A percentile compares a stretch with the other conserved stretches of the same genome.
Evolutionary conservation across 2,888 invertebrate species (phyloP).

Genomic region (Macrophya annulata): DNA sequence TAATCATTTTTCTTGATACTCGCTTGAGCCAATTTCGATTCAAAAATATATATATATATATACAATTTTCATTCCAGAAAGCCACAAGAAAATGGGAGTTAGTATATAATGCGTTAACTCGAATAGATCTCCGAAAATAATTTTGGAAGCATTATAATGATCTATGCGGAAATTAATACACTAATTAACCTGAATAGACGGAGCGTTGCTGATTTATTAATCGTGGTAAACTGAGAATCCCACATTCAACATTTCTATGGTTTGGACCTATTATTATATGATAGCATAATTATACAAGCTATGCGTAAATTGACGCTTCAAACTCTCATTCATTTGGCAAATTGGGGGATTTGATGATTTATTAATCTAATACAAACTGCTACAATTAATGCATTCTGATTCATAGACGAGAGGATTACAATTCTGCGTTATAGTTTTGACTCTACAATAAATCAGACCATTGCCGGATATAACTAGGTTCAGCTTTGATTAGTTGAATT

Average conservation of each 20-base stretch:
- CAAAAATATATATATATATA: neutral
- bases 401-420: neutral
- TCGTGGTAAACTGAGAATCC: conserved; percentile 10
- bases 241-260: neutral
- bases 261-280: neutral
- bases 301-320: neutral
- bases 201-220: neutral
- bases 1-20: neutral
- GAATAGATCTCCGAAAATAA: neutral
- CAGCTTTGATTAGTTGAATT: neutral
- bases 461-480: too few species aligned
- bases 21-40: neutral
- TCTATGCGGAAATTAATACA: neutral
- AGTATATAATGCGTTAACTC: neutral
- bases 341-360: conserved; percentile 1
- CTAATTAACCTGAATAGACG: conserved; percentile 3
- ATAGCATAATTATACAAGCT: neutral
- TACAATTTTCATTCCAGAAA: neutral
- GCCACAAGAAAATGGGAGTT: neutral
- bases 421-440: neutral
- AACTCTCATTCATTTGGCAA: neutral
- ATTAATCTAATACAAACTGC: neutral
- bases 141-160: neutral
- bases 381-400: neutral
- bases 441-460: too few species aligned